phyloP scores from a whole-genome alignment of 2,113 vertebrate species.

The Bothrops jararaca region DNA sequence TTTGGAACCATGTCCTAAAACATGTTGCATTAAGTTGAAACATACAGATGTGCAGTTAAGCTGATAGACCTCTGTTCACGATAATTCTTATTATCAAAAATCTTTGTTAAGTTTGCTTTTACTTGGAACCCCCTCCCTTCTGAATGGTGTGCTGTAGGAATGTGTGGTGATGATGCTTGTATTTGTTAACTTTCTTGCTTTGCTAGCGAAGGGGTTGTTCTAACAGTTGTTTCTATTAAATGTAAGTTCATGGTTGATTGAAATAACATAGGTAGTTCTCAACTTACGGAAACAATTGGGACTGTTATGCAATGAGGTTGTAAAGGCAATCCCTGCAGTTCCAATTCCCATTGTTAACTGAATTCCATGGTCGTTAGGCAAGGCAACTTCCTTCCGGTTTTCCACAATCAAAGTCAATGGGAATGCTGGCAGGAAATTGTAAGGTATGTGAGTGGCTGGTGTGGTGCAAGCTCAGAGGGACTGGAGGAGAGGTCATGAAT shows the following conservation, averaged over 20 bases:
- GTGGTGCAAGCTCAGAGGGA: not conserved
- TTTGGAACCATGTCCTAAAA: not conserved
- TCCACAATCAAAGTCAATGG: not conserved
- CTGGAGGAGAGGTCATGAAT: not conserved
- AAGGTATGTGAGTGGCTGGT: not conserved
- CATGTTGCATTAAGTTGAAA: not conserved
- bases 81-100: not conserved
- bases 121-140: not conserved
- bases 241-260: not conserved
- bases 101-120: not conserved
- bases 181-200: not conserved
- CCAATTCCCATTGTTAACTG: not conserved
- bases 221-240: not conserved
- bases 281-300: not conserved
- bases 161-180: not conserved
- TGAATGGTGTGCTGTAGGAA: not conserved
- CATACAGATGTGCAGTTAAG: not conserved
- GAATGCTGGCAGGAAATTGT: not conserved
- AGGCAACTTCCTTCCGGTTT: not conserved
- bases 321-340: not conserved
- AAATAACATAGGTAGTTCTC: not conserved
- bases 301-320: not conserved
- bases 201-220: too few species aligned
- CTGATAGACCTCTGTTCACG: not conserved
- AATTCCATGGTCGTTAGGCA: not conserved